Evolutionary conservation across 2,797 vertebrate genomes (phyloP), one percentile per base, ranked within the genome.

Genomic region (Crax fasciolata): DNA sequence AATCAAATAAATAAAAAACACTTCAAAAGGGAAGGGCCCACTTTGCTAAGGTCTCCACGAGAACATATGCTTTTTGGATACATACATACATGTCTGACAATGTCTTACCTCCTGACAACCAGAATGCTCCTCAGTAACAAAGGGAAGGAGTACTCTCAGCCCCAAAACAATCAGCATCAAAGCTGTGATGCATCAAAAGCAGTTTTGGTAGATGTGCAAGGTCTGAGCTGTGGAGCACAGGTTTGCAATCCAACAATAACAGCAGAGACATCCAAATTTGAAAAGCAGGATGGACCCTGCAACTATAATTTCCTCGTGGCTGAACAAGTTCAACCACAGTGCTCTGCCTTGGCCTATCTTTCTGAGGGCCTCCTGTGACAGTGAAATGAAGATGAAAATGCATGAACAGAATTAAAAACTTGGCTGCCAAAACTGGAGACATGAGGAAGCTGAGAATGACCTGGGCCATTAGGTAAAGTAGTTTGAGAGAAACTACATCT

Each of bases 81-180:
- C 9, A 32, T 35, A 49, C 11, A 55, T 13, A 38, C 17, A 13
- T 30, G 27, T 17, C 48, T 54, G 71, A 68, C 3, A 11, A 5
- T 61, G 39, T 30, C 30, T 61, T 23, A 38, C 0, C 12, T 17
- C 38, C 58, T 21, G 46, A 38, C 87, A 59, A 77, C 82, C 44
- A 15, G 10, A 25, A 55, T 28, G 16, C 3, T 73, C 21, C 32
- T 81, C 8, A 3, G 19, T 41, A 77, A 51, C 0, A 0, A 76
- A 48, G 44, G 21, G 49, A 30, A 76, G 43, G 41, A 46, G 14
- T 20, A 41, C 20, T 65, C 59, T 35, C n/a, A 68, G 32, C 21
- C 35, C 48, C 67, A 19, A 63, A 54, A 13, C 43, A 7, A 8
- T 11, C 44, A 39, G 49, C 21, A 8, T 10, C 24, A 17, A 32